These are phyloP conservation scores for Chymomyza procnemis DNA, from an alignment of 2,888 invertebrate species.

Conservation along the genomic window DNA sequence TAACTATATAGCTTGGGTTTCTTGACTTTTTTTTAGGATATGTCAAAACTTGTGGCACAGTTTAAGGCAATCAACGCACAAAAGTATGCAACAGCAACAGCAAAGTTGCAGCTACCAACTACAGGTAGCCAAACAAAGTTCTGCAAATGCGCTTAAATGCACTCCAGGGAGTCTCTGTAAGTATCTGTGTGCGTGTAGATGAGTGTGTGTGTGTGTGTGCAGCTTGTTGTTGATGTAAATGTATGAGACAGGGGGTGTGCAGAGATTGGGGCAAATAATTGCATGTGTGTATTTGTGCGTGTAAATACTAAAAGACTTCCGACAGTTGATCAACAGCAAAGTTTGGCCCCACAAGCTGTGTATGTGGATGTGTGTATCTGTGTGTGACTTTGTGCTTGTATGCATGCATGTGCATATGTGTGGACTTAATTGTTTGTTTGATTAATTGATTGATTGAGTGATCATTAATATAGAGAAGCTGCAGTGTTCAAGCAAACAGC, in stretches of 20 bases:
- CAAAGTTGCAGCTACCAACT: not conserved
- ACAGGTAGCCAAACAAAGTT: not conserved
- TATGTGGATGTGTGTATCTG: not conserved
- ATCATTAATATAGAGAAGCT: slow-evolving; percentile 46
- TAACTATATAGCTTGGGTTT: not conserved
- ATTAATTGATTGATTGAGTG: slow-evolving; percentile 52
- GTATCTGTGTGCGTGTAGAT: not conserved
- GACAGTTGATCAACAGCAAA: not conserved
- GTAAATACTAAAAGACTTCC: not conserved
- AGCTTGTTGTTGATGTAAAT: not conserved
- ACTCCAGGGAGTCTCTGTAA: not conserved
- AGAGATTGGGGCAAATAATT: not conserved
- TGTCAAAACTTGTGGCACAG: not conserved
- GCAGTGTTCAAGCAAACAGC: not conserved
- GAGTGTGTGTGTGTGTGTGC: not conserved
- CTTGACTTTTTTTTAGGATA: not conserved
- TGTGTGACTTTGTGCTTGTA: too few species aligned
- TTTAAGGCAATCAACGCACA: not conserved
- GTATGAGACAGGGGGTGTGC: not conserved
- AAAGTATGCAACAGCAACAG: not conserved
- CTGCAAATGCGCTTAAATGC: slow-evolving; percentile 4
- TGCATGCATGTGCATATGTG: not conserved
- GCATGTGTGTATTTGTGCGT: not conserved
- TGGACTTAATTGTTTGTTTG: slow-evolving; percentile 46
- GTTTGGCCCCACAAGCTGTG: not conserved